A percentile compares a stretch with the other conserved stretches of the same genome.
phyloP scores from a whole-genome alignment of 2,888 invertebrate species.

The Punctoribates punctum region DNA sequence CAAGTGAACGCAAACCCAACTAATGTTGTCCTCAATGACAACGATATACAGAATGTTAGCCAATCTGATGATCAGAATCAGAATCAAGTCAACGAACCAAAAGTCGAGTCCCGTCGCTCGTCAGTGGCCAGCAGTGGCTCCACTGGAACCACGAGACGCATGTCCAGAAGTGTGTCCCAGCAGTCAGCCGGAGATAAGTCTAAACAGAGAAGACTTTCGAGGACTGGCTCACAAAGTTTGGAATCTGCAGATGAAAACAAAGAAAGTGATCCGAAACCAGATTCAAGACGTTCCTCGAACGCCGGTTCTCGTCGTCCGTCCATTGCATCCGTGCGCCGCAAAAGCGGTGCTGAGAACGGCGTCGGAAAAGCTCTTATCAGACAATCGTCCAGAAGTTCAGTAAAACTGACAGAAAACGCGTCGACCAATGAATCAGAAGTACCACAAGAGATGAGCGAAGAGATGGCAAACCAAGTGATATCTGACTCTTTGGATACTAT shows the following conservation, averaged over 20 bases:
- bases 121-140: background rate
- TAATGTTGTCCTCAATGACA: background rate
- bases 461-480: background rate
- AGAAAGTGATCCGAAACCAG: background rate
- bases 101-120: background rate
- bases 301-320: background rate
- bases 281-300: background rate
- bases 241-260: background rate
- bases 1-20: background rate
- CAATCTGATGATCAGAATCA: background rate
- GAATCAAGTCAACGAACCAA: background rate
- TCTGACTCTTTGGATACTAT: background rate
- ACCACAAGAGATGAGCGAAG: background rate
- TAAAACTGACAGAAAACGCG: background rate
- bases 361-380: background rate
- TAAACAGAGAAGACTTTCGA: background rate
- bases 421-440: background rate
- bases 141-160: background rate
- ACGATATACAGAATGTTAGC: background rate
- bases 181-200: background rate
- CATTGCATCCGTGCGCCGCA: background rate
- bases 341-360: background rate
- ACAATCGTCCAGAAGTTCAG: slow-evolving; percentile 19
- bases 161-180: background rate
- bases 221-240: background rate